Evolutionary conservation across 2,888 invertebrate genomes (phyloP), one percentile per base, ranked within the genome.

Genomic region (Eumacrocentrus americanus): DNA sequence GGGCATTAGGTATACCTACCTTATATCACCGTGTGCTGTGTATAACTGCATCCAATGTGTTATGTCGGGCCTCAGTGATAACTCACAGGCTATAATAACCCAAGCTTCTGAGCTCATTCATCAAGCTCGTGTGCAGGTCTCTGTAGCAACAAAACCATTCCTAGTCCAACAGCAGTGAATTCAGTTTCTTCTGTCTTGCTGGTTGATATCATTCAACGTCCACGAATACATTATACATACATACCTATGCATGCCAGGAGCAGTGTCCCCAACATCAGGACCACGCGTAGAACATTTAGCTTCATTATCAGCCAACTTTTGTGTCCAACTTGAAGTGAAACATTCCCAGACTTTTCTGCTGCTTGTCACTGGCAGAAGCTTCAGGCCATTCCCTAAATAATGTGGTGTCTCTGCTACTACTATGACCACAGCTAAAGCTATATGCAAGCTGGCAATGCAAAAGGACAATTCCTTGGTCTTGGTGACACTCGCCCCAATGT

Each of bases 371-470:
- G 29, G 29, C 29, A 29, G 29, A 29, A 6, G 4, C 4, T 29
- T 4, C 29, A 29, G 5, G 29, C n/a, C n/a, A n/a, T n/a, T n/a
- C n/a, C n/a, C n/a, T 4, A 29, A 29, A 29, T 29, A 29, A 29
- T 29, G 29, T 9, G n/a, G 29, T 9, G 29, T 40, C 37, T 52
- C 52, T 38, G 37, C 40, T 40, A 14, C 16, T 20, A n/a, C 20
- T 37, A 51, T 51, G 37, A 37, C 35, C 35, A 35, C 48, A 14
- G 20, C 12, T 34, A n/a, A 29, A 29, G 29, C 29, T 29, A 29
- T 29, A 29, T 29, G 9, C 29, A 29, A n/a, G n/a, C n/a, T n/a
- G n/a, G n/a, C n/a, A n/a, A n/a, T n/a, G n/a, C n/a, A n/a, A n/a
- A n/a, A 9, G 5, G 29, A 29, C 29, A 29, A 29, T 29, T 29